These are phyloP conservation scores for Uloborus plumipes DNA, from an alignment of 2,888 invertebrate genomes.

Conservation along the genomic window DNA sequence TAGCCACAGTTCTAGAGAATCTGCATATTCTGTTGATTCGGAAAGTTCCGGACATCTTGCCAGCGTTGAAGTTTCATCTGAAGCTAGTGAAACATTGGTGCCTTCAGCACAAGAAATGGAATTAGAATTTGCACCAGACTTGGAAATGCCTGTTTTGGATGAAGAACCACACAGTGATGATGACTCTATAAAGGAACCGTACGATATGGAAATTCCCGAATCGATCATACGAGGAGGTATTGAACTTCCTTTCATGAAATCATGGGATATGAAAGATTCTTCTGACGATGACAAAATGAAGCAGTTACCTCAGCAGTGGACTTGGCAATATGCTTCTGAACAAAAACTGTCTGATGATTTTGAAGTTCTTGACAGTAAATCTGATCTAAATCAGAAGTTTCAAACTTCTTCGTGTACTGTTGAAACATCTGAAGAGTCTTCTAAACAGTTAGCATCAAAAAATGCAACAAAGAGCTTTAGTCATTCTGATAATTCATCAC, in stretches of 20 bases:
- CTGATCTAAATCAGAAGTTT: not conserved
- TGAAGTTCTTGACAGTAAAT: constrained; percentile 22
- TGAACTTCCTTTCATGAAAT: constrained; percentile 64
- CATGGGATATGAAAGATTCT: constrained; percentile 60
- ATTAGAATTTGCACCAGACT: constrained; percentile 76
- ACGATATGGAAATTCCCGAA: constrained; percentile 70
- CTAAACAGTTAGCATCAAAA: constrained; percentile 8
- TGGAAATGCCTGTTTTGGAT: constrained; percentile 73
- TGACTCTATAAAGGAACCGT: constrained; percentile 66
- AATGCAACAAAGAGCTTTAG: not conserved
- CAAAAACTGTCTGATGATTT: constrained; percentile 44
- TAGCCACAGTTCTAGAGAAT: constrained; percentile 82
- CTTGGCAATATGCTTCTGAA: constrained; percentile 51
- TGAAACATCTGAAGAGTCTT: constrained; percentile 3
- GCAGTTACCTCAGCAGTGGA: constrained; percentile 49
- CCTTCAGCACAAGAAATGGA: constrained; percentile 86
- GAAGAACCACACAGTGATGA: constrained; percentile 70
- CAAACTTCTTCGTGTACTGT: constrained; percentile 9
- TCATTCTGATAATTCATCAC: constrained; percentile 21
- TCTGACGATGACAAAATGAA: constrained; percentile 59
- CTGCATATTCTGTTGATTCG: constrained; percentile 90
- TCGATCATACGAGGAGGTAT: constrained; percentile 67
- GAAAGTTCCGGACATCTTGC: constrained; percentile 90
- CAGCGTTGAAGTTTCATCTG: constrained; percentile 87
- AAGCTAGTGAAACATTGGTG: constrained; percentile 91